Percentiles rank a stretch among this genome's conserved stretches.
Conservation (phyloP, 2,797 vertebrate species). For the Hoplostethus atlanticus region DNA sequence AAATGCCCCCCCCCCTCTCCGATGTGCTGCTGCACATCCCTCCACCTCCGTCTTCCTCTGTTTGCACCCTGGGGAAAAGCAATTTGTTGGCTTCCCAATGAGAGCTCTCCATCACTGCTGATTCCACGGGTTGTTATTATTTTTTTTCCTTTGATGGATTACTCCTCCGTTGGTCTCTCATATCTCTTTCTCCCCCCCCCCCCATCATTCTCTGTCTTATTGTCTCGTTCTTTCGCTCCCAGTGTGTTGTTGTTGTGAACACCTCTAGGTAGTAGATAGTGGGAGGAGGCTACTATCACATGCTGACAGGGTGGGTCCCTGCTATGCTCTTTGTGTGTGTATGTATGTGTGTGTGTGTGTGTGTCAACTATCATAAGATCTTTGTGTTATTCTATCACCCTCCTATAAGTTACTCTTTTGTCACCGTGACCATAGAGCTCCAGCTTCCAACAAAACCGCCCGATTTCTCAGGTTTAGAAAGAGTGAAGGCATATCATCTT, state of each 20-base stretch:
- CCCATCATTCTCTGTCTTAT: background rate
- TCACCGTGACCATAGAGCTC: background rate
- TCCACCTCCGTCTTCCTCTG: slow-evolving; percentile 4
- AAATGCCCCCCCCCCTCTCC: slow-evolving; percentile 1
- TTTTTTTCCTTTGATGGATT: slow-evolving; percentile 31
- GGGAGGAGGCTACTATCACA: slow-evolving; percentile 65
- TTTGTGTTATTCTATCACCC: background rate
- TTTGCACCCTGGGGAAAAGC: background rate
- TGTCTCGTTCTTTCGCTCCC: background rate
- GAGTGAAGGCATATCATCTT: too few relatives aligned
- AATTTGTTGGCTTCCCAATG: slow-evolving; percentile 24
- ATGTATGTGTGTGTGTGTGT: slow-evolving; percentile 15
- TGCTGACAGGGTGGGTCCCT: slow-evolving; percentile 79
- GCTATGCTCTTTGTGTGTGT: slow-evolving; percentile 71
- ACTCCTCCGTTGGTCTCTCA: slow-evolving; percentile 14
- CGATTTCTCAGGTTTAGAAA: too few relatives aligned
- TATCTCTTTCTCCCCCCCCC: background rate
- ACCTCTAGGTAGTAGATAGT: slow-evolving; percentile 55
- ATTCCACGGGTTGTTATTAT: slow-evolving; percentile 13
- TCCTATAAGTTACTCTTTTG: background rate
- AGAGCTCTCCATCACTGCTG: slow-evolving; percentile 41
- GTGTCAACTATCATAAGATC: background rate
- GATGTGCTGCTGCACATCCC: background rate
- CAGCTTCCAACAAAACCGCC: too few relatives aligned
- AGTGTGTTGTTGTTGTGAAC: slow-evolving; percentile 61